Percentiles rank a stretch among this genome's conserved stretches.
phyloP scores from a whole-genome alignment of 2,888 invertebrate genomes.

The Leptinotarsa peninsularis region DNA sequence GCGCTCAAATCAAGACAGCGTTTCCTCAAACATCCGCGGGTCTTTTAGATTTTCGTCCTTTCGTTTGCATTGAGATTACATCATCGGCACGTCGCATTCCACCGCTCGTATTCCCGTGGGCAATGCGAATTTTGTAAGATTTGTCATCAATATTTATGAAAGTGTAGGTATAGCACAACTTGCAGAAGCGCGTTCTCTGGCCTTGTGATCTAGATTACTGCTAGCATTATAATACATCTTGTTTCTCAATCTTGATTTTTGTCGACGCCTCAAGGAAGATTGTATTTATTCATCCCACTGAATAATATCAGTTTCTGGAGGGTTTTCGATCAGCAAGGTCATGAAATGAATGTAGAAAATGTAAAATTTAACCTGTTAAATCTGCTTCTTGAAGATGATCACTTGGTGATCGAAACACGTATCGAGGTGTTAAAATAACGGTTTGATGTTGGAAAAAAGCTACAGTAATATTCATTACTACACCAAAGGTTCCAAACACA shows the following conservation, averaged over 20 bases:
- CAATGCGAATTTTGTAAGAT: constrained; percentile 12
- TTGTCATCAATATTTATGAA: constrained; percentile 51
- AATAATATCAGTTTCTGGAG: no score
- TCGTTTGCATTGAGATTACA: constrained; percentile 1
- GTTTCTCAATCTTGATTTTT: not conserved
- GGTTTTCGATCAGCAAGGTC: no score
- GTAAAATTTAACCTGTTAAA: no score
- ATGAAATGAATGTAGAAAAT: no score
- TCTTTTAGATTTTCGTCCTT: not conserved
- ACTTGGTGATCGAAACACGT: no score
- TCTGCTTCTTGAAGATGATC: no score
- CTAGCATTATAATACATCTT: constrained; percentile 6
- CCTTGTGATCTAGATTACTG: constrained; percentile 53
- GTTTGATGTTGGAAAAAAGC: no score
- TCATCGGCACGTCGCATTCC: constrained; percentile 1
- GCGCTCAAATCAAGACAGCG: not conserved
- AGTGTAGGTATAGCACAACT: constrained; percentile 42
- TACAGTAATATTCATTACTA: no score
- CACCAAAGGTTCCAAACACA: no score
- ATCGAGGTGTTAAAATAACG: no score
- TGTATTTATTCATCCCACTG: no score
- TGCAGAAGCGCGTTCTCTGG: constrained; percentile 44
- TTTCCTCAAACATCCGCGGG: not conserved
- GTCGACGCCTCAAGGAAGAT: no score
- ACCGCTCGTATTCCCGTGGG: not conserved